Evolutionary conservation across 2,888 invertebrate species (phyloP).

Genomic region (Limulus polyphemus): DNA sequence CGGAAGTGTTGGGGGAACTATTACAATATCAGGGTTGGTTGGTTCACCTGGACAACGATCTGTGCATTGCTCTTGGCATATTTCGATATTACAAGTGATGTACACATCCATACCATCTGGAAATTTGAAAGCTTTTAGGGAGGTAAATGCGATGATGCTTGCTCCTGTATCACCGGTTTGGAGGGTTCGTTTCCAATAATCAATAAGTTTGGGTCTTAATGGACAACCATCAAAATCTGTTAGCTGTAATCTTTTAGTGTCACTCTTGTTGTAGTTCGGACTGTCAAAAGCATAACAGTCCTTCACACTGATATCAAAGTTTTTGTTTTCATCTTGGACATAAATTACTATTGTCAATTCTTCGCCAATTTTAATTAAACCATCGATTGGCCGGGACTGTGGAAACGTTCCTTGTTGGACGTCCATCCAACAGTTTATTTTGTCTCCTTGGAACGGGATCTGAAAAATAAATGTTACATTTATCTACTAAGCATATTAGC

Average conservation of each 20-base stretch:
- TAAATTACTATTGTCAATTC: slow-evolving; percentile 55
- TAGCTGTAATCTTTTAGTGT: slow-evolving; percentile 25
- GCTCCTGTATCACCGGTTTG: slow-evolving; percentile 45
- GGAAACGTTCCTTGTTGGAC: slow-evolving; percentile 27
- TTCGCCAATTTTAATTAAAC: slow-evolving; percentile 55
- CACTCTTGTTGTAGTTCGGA: slow-evolving; percentile 42
- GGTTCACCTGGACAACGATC: slow-evolving; percentile 16
- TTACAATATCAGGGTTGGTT: slow-evolving; percentile 7
- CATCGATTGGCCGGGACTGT: slow-evolving; percentile 45
- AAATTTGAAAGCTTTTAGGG: slow-evolving; percentile 58
- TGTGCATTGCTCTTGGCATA: slow-evolving; percentile 35
- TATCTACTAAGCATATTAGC: no score
- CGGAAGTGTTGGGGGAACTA: background rate
- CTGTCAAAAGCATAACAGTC: slow-evolving; percentile 52
- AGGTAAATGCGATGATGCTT: slow-evolving; percentile 52
- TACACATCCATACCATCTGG: slow-evolving; percentile 59
- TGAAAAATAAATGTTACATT: slow-evolving; percentile 5
- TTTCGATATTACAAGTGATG: slow-evolving; percentile 60
- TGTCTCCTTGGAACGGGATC: slow-evolving; percentile 37
- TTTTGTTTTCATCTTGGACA: slow-evolving; percentile 46
- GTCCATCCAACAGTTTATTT: slow-evolving; percentile 64
- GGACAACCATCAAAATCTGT: slow-evolving; percentile 30
- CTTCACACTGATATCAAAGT: slow-evolving; percentile 53
- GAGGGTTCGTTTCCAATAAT: slow-evolving; percentile 24
- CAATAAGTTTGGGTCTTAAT: slow-evolving; percentile 30